Evolutionary conservation across 64 coral and sea anemone genomes (phyloP), one percentile per base, ranked within the genome.

Genomic region (Acropora tenuis): DNA sequence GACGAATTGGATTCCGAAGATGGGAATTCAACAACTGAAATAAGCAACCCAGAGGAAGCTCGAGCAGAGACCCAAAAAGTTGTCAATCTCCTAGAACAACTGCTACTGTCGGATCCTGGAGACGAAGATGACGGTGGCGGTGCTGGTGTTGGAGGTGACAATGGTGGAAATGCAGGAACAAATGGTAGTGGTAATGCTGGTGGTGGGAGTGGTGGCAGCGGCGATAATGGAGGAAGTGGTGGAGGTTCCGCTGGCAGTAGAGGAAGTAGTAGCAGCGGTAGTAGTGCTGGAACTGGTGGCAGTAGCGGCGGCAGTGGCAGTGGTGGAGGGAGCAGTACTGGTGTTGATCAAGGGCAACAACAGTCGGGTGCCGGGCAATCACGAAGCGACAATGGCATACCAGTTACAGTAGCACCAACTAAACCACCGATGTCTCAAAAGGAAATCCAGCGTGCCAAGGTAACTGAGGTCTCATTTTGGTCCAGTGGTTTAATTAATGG

Each of bases 11-110:
- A 88, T 52, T 43, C 47, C 41, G 50, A 61, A 3, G 58, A 83
- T 65, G 41, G 76, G 53, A 63, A 65, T 59, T 44, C 72, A 1
- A 55, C 71, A 57, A 40, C 30, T 12, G 50, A 61, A 9, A 83
- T 66, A 19, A 88, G 40, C 40, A 75, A 88, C 49, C 48, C 16
- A 4, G 75, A 78, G 17, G 55, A 88, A 88, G 75, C 44, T 58
- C 47, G 75, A 88, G 57, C 42, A 3, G 11, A 65, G 18, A 78
- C 42, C 10, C 15, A 45, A 19, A 66, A 60, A 48, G 80, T 81
- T 76, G 8, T 53, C 0, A 47, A 85, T 50, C 17, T 80, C 53
- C 30, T 84, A 49, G 90, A 69, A 18, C 71, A 84, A 43, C 41
- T 81, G 47, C 41, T 59, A 13, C 41, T 84, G 41, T 57, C 74